Evolutionary conservation across 2,113 vertebrate species (phyloP), one percentile per base, ranked within the genome.

Genomic region (Athene cunicularia): DNA sequence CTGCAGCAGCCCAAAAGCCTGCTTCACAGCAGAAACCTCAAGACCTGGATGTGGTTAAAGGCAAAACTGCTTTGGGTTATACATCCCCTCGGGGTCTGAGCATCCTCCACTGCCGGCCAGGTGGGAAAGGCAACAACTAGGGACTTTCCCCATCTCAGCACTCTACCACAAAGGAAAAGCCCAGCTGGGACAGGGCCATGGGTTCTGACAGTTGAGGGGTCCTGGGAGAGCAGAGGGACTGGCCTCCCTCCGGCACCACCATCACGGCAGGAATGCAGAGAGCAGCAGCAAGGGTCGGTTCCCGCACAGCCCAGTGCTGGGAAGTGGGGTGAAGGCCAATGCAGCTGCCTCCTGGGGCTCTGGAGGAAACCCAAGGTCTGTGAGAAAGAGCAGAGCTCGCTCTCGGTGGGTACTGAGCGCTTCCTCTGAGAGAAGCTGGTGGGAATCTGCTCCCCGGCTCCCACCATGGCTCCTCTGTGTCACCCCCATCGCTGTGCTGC

Each of bases 371-470:
- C 49, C 4, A 3, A 94, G 87, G 93, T 82, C 95, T 73, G 84
- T 96, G 95, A 91, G 96, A 96, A 96, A 96, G 80, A 94, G 80
- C 94, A 79, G 63, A 91, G 58, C 93, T 95, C 1, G 0, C 35
- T 92, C 86, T 60, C 45, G 3, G 30, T 37, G 77, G 88, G 88
- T 73, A 77, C 47, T 1, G 0, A 49, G 80, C 4, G 28, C 66
- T 95, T 95, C 93, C 83, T 96, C 64, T 2, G 5, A 63, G 60
- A 90, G 73, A 52, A 90, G 37, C 27, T 7, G 2, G 27, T 5
- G 19, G 32, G 37, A 92, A 79, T 58, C 56, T 2, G 11, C 85
- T 97, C 86, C 79, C 74, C 85, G 91, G 88, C 86, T 88, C 74
- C 37, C 56, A 37, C 5, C n/a, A 50, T 0, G 0, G 53, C 43